Evolutionary conservation across 2,113 vertebrate species (phyloP), one percentile per base, ranked within the genome.

Genomic region (Bos javanicus): DNA sequence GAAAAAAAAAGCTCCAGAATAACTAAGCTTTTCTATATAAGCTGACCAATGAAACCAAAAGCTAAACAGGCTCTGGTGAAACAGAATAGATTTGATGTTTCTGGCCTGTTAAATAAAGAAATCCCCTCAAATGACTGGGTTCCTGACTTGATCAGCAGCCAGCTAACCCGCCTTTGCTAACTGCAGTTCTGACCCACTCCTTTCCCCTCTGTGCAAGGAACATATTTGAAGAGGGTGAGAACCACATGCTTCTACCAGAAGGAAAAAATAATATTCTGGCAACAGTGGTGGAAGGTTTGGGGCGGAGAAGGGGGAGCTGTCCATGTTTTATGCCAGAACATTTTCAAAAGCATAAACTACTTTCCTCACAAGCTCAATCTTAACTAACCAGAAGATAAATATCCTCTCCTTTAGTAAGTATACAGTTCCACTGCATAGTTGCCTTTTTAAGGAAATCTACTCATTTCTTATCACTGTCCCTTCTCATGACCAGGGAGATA

Each of bases 151-250:
- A 97, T 74, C 43, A 33, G 93, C 82, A 94, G 96, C 95, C 97
- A 98, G 90, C 26, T 88, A 39, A 67, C 92, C 92, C 2, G 82
- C 96, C 95, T 98, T 78, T 97, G 91, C 78, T 95, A 90, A 96
- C 76, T 92, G 59, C 67, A 94, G 15, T 95, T 93, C 95, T 97
- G 93, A 97, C 95, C 85, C n/a, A 62, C 43, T 97, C 95, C 91
- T 82, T 90, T 96, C 50, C 90, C 84, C 52, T 84, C 93, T 89
- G 60, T 74, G 28, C 85, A 91, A 90, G 64, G 97, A 78, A 96
- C 97, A 96, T 95, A 89, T 94, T 93, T 96, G 88, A 90, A 88
- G 96, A 97, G 94, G 96, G 78, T 80, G 96, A 95, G 25, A 89
- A 67, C 95, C 91, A 93, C 95, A 97, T 95, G 91, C 64, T 97